A percentile compares a stretch with the other conserved stretches of the same genome.
These are phyloP conservation scores for Cheirogaleus major DNA, from an alignment of 2,797 vertebrate species.

Conservation along the genomic window DNA sequence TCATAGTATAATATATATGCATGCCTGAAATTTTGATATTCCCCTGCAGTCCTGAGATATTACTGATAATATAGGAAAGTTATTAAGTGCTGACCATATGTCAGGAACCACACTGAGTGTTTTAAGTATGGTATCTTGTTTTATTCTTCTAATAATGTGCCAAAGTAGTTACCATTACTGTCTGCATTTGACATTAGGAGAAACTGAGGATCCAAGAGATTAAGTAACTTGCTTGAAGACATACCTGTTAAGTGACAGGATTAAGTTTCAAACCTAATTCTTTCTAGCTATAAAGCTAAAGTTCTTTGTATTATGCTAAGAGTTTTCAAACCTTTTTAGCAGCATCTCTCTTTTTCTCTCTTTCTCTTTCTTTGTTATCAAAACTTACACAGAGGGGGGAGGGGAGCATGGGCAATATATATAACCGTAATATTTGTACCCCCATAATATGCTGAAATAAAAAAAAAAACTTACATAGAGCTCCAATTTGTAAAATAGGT, in stretches of 20 bases:
- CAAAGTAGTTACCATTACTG: neutral
- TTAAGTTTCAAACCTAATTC: neutral
- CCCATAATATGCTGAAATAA: too few relatives aligned
- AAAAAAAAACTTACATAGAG: neutral
- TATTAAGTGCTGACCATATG: neutral
- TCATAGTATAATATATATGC: neutral
- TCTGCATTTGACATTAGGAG: neutral
- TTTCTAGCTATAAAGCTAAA: neutral
- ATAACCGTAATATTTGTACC: too few relatives aligned
- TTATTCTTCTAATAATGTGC: neutral
- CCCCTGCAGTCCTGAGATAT: neutral
- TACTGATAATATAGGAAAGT: neutral
- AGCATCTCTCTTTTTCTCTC: neutral
- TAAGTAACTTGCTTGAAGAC: neutral
- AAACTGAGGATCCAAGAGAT: neutral
- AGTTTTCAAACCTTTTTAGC: slow-evolving; percentile 16
- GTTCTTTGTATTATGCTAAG: neutral
- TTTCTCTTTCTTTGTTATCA: neutral
- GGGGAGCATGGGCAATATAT: too few relatives aligned
- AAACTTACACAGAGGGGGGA: neutral
- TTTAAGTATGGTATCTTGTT: neutral
- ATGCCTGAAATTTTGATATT: neutral
- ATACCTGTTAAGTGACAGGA: neutral
- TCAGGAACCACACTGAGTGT: neutral
- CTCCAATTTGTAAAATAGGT: neutral